Evolutionary conservation across 2,797 vertebrate species (phyloP), one percentile per base, ranked within the genome.

Genomic region (Rhabdomys pumilio): DNA sequence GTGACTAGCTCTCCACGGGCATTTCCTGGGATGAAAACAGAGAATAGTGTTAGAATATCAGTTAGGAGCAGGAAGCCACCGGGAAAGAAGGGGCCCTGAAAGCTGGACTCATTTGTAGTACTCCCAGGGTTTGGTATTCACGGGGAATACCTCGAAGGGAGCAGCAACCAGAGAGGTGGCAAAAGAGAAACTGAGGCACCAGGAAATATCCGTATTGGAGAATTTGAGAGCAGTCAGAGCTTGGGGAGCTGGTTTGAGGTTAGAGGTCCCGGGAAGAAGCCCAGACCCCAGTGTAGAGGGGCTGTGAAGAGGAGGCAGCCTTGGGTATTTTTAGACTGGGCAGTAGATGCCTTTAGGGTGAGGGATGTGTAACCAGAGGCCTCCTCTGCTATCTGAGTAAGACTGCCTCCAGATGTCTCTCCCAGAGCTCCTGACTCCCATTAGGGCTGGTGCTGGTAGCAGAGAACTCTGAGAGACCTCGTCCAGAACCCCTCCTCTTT

Each of bases 311-410:
- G 75, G 73, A 77, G 72, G 85, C 44, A 61, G 95, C 89, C 65
- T 17, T 0, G 1, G 65, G 55, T 96, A 97, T 95, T 97, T 97
- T 96, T 97, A 97, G 93, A 53, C 29, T 12, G 91, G 76, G 93
- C 91, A 87, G 86, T 87, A 92, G 91, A 94, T 95, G 96, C 93
- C 57, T 96, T 95, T 61, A 69, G 92, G 57, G n/a, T 93, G 95
- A 97, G 89, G 67, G 44, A 85, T 88, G 38, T 53, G 76, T 82
- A 94, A 73, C 59, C 13, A 65, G 38, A 79, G 85, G 84, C 83
- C 87, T 67, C 50, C 75, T n/a, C 24, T 61, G 0, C 59, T 31
- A 34, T 72, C 65, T 44, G 53, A 63, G 82, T 26, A 82, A 86
- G 96, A 77, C 83, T 93, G 41, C 80, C 67, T 29, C 87, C 94